These are phyloP conservation scores for Zaprionus kolodkinae DNA, from an alignment of 1,140 invertebrate species.

Conservation along the genomic window DNA sequence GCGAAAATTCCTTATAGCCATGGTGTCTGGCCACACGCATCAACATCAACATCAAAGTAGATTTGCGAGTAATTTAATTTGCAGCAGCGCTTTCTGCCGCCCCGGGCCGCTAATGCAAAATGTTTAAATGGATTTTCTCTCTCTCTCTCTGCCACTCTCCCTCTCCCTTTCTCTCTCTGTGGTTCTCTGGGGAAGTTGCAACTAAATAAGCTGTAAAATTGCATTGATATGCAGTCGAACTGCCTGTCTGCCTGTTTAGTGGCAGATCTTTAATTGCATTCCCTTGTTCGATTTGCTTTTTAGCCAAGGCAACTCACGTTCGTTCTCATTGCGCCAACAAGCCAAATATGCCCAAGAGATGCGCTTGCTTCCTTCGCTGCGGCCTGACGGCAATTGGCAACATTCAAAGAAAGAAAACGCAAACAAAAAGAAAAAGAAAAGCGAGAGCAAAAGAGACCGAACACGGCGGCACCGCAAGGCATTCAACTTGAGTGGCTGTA, in stretches of 20 bases:
- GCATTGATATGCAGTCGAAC: constrained; percentile 36
- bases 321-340: not conserved
- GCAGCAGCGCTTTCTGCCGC: not conserved
- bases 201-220: constrained; percentile 38
- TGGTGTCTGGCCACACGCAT: constrained; percentile 23
- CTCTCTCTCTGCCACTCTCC: not conserved
- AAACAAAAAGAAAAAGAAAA: constrained; percentile 2
- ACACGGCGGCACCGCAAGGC: constrained; percentile 63
- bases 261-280: constrained; percentile 43
- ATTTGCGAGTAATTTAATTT: constrained; percentile 62
- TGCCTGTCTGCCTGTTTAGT: not conserved
- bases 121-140: constrained; percentile 19
- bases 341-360: constrained; percentile 52
- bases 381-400: constrained; percentile 40
- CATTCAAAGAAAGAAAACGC: constrained; percentile 29
- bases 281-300: constrained; percentile 7
- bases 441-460: constrained; percentile 32
- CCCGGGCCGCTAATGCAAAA: not conserved
- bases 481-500: constrained; percentile 78
- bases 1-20: constrained; percentile 16
- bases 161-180: not conserved
- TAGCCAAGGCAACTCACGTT: constrained; percentile 6
- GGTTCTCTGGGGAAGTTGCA: not conserved
- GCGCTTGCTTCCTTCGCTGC: not conserved
- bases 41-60: constrained; percentile 60